Conservation (phyloP, 1,140 invertebrate species). For the Listronotus bonariensis region DNA sequence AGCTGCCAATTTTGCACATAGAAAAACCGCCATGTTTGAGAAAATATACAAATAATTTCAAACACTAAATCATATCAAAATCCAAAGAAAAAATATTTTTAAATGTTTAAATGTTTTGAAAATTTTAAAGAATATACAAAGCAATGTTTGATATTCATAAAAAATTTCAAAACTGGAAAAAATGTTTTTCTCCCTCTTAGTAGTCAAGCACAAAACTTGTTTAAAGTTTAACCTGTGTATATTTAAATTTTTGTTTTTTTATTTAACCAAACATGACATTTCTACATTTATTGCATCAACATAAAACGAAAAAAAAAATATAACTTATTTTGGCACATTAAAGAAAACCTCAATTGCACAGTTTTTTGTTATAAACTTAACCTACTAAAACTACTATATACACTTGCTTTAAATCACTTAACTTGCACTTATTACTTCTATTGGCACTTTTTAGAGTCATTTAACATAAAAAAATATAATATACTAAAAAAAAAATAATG, state of each 20-base stretch:
- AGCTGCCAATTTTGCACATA: slow-evolving; percentile 15
- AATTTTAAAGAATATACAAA: too few relatives aligned
- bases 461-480: slow-evolving; percentile 14
- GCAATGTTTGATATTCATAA: too few relatives aligned
- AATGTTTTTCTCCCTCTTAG: too few relatives aligned
- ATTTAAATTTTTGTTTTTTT: slow-evolving; percentile 2
- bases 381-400: slow-evolving; percentile 37
- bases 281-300: slow-evolving; percentile 5
- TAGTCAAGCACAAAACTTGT: too few relatives aligned
- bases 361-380: slow-evolving; percentile 18
- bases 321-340: slow-evolving; percentile 43
- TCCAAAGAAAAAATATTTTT: too few relatives aligned
- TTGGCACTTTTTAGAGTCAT: slow-evolving; percentile 15
- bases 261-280: not conserved
- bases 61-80: too few relatives aligned
- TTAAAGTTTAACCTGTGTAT: too few relatives aligned
- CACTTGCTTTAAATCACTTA: slow-evolving; percentile 27
- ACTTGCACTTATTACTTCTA: slow-evolving; percentile 28
- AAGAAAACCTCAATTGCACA: slow-evolving; percentile 38
- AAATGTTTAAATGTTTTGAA: too few relatives aligned
- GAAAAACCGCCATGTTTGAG: not conserved
- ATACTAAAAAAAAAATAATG: slow-evolving; percentile 4
- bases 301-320: not conserved
- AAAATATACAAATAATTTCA: not conserved
- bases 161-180: too few relatives aligned